Conservation (phyloP, 1,140 invertebrate genomes). For the Saccostrea cuccullata region DNA sequence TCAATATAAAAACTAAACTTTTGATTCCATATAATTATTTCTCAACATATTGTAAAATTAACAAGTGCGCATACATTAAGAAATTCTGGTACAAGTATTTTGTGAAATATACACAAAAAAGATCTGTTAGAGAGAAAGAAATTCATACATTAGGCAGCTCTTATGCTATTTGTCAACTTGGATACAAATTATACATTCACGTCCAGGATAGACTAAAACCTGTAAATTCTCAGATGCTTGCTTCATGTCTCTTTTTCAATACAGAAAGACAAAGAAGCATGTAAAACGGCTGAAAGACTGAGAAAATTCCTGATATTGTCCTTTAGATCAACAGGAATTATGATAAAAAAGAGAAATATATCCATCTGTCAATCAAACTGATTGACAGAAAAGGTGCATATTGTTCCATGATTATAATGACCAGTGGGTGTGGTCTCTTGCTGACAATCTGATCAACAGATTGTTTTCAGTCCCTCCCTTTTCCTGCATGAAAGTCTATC, state of each 20-base stretch:
- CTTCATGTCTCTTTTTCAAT: background rate
- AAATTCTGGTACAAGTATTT: background rate
- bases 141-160: background rate
- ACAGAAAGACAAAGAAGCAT: background rate
- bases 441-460: conserved; percentile 23
- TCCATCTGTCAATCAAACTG: background rate
- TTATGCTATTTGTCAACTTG: background rate
- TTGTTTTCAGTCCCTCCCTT: background rate
- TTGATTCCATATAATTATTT: background rate
- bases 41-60: background rate
- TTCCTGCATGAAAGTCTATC: background rate
- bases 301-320: conserved; percentile 15
- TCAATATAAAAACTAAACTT: conserved; percentile 6
- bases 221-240: background rate
- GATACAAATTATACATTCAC: background rate
- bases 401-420: background rate
- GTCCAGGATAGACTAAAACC: background rate
- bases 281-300: conserved; percentile 22
- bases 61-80: background rate
- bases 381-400: background rate
- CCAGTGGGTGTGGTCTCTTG: background rate
- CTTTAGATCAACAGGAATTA: conserved; percentile 6
- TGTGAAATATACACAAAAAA: background rate
- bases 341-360: conserved; percentile 8
- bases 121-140: background rate